Conservation (phyloP, 2,888 invertebrate genomes). For the Pteria penguin region DNA sequence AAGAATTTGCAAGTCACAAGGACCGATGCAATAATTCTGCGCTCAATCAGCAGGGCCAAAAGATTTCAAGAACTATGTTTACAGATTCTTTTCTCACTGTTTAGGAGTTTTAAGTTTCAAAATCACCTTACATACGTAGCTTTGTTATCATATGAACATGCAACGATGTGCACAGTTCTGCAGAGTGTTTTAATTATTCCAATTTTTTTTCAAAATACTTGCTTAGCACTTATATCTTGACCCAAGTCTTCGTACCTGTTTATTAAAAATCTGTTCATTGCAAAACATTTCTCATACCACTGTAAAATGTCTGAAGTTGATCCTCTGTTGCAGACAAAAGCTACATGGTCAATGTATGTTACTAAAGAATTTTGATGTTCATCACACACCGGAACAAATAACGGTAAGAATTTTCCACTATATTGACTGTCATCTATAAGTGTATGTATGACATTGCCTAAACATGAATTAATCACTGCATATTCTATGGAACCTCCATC, state of each 20-base stretch:
- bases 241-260: slow-evolving; percentile 79
- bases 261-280: slow-evolving; percentile 80
- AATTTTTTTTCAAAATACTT: too few species aligned
- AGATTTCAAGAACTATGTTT: too few species aligned
- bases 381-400: slow-evolving; percentile 63
- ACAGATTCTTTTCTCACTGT: too few species aligned
- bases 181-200: too few species aligned
- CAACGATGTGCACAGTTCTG: too few species aligned
- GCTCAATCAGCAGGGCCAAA: too few species aligned
- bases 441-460: slow-evolving; percentile 81
- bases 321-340: slow-evolving; percentile 78
- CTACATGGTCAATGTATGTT: slow-evolving; percentile 80
- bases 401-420: slow-evolving; percentile 79
- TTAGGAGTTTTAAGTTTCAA: too few species aligned
- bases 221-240: too few species aligned
- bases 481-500: slow-evolving; percentile 74
- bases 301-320: slow-evolving; percentile 74
- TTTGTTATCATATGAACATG: too few species aligned
- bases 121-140: too few species aligned
- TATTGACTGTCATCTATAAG: slow-evolving; percentile 79
- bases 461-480: slow-evolving; percentile 79
- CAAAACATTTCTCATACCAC: slow-evolving; percentile 81
- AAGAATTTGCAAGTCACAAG: too few species aligned
- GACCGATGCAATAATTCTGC: too few species aligned
- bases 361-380: slow-evolving; percentile 32